These are phyloP conservation scores for Drosophila sulfurigaster DNA, from an alignment of 1,140 invertebrate species.

Conservation along the genomic window DNA sequence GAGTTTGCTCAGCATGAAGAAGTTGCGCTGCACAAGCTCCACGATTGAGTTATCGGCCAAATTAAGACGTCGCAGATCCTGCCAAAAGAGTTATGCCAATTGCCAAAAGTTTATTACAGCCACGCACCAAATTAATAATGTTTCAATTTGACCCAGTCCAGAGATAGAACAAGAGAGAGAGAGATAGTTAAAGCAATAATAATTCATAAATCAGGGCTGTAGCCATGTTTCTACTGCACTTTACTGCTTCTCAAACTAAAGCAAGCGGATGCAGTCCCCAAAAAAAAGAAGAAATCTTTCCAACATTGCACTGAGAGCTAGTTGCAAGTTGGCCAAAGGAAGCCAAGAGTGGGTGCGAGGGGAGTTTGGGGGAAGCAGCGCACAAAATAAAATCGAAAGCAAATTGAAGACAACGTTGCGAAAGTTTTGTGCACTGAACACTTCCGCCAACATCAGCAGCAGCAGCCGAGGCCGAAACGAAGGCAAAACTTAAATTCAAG, in stretches of 20 bases:
- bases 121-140: conserved; percentile 71
- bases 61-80: conserved; percentile 88
- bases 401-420: conserved; percentile 74
- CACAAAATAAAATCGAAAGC: conserved; percentile 77
- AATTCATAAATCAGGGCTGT: conserved; percentile 71
- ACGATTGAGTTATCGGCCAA: conserved; percentile 90
- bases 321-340: conserved; percentile 31
- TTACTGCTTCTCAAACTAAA: background rate
- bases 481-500: conserved; percentile 71
- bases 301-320: conserved; percentile 21
- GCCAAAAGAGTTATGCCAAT: conserved; percentile 40
- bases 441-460: conserved; percentile 44
- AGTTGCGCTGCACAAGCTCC: conserved; percentile 88
- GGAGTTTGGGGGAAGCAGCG: conserved; percentile 4
- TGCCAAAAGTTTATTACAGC: conserved; percentile 62
- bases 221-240: conserved; percentile 14
- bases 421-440: conserved; percentile 57
- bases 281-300: conserved; percentile 49
- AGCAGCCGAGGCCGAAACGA: conserved; percentile 3
- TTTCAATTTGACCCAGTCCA: conserved; percentile 37
- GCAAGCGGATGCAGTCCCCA: conserved; percentile 53
- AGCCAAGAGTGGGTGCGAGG: conserved; percentile 36
- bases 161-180: conserved; percentile 3
- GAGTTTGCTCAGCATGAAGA: conserved; percentile 88
- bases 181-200: conserved; percentile 46